Percentiles rank a stretch among this genome's conserved stretches.
Conservation (phyloP, 2,888 invertebrate genomes). For the Melinopterus prodromus region DNA sequence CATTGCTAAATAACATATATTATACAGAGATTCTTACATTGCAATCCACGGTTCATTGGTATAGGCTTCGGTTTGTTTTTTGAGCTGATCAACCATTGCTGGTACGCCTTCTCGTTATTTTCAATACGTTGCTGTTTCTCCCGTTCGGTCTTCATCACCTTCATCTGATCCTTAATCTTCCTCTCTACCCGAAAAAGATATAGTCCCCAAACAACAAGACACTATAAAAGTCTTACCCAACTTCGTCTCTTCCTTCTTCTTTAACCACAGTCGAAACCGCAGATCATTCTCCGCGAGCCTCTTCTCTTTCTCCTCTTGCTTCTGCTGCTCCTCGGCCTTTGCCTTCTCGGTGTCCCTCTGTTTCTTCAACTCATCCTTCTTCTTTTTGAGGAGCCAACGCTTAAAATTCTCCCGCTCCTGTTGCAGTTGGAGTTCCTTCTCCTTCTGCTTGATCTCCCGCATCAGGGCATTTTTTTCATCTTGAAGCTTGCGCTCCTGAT, state of each 20-base stretch:
- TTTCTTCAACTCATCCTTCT: slow-evolving; percentile 58
- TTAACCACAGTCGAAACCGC: slow-evolving; percentile 62
- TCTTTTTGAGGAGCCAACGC: slow-evolving; percentile 54
- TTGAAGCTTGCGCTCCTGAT: slow-evolving; percentile 51
- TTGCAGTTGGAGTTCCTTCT: slow-evolving; percentile 55
- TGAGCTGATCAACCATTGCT: slow-evolving; percentile 69
- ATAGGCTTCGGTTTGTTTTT: slow-evolving; percentile 71
- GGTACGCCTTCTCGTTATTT: slow-evolving; percentile 67
- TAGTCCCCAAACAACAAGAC: slow-evolving; percentile 9
- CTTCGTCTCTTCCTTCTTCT: slow-evolving; percentile 66
- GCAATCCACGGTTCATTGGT: slow-evolving; percentile 68
- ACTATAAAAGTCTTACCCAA: slow-evolving; percentile 60
- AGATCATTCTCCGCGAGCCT: slow-evolving; percentile 51
- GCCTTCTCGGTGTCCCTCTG: slow-evolving; percentile 56
- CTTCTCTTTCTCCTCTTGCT: slow-evolving; percentile 54
- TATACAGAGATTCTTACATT: slow-evolving; percentile 60
- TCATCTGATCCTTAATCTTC: slow-evolving; percentile 54
- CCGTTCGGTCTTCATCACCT: slow-evolving; percentile 61
- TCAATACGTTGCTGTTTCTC: slow-evolving; percentile 65
- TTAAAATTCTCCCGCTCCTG: slow-evolving; percentile 59
- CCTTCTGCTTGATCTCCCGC: slow-evolving; percentile 53
- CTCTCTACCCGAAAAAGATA: slow-evolving; percentile 48
- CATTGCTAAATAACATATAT: too few relatives aligned
- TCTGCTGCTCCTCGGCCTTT: slow-evolving; percentile 49
- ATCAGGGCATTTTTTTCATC: slow-evolving; percentile 50